These are phyloP conservation scores for Harpegnathos saltator DNA, from an alignment of 1,140 invertebrate species.

Conservation along the genomic window DNA sequence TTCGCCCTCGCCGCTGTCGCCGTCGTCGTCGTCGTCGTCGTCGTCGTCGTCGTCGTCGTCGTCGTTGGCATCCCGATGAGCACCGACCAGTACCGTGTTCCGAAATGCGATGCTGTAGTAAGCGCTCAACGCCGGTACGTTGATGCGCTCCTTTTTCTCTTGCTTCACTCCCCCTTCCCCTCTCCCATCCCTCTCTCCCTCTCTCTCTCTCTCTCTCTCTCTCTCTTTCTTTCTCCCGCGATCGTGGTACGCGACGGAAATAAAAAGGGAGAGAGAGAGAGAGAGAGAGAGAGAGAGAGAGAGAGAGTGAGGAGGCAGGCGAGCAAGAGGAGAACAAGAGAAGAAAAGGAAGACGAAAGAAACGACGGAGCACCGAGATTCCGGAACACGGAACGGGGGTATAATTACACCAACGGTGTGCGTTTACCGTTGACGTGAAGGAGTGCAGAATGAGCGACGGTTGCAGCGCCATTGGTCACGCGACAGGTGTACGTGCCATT, in stretches of 20 bases:
- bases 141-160: too few relatives aligned
- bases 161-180: too few relatives aligned
- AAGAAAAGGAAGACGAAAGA: too few relatives aligned
- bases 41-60: background rate
- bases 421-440: slow-evolving; percentile 88
- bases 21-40: too few relatives aligned
- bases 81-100: slow-evolving; percentile 43
- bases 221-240: background rate
- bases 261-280: background rate
- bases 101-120: slow-evolving; percentile 42
- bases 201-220: background rate
- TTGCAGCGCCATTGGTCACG: slow-evolving; percentile 88
- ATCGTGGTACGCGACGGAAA: background rate
- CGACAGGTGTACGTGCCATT: slow-evolving; percentile 91
- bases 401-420: slow-evolving; percentile 81
- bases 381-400: slow-evolving; percentile 38
- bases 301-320: background rate
- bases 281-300: slow-evolving; percentile 4
- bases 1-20: too few relatives aligned
- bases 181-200: too few relatives aligned
- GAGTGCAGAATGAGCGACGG: slow-evolving; percentile 87
- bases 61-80: slow-evolving; percentile 52
- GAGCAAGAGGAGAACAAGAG: background rate
- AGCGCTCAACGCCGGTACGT: too few relatives aligned
- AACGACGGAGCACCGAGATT: slow-evolving; percentile 14